Percentiles rank a stretch among this genome's conserved stretches.
These are phyloP conservation scores for Elgaria multicarinata DNA, from an alignment of 2,113 vertebrate genomes.

Conservation along the genomic window DNA sequence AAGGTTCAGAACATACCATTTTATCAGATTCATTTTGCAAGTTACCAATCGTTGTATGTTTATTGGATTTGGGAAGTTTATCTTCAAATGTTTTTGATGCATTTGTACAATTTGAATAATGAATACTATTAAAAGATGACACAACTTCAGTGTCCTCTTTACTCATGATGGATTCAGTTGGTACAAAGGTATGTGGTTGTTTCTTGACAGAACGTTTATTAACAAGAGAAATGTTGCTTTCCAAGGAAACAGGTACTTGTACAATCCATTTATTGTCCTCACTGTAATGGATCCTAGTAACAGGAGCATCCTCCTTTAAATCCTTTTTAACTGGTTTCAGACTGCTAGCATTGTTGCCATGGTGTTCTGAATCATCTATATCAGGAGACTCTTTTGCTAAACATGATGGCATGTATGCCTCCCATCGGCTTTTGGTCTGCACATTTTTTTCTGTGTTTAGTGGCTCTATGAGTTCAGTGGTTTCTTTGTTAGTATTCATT, in stretches of 20 bases:
- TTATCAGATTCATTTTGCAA: conserved; percentile 2
- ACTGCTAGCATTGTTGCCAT: neutral
- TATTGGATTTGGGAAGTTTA: neutral
- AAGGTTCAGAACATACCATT: neutral
- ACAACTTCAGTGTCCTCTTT: conserved; percentile 17
- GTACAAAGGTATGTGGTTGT: conserved; percentile 10
- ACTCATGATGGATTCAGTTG: neutral
- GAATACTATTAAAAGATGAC: conserved; percentile 8
- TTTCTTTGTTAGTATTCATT: neutral
- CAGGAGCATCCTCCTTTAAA: neutral
- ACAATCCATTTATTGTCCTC: conserved; percentile 24
- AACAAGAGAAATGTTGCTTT: conserved; percentile 13
- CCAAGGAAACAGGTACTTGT: conserved; percentile 12
- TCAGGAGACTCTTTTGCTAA: conserved; percentile 2
- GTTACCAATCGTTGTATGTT: neutral
- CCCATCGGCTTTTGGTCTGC: conserved; percentile 53
- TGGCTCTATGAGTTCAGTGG: neutral
- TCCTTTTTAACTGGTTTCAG: conserved; percentile 10
- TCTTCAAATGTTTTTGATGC: neutral
- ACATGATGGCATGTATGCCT: conserved; percentile 43
- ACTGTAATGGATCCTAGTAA: neutral
- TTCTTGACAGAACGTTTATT: neutral
- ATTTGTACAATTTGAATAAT: neutral
- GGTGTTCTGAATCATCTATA: conserved; percentile 4
- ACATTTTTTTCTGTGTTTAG: neutral